A percentile compares a stretch with the other conserved stretches of the same genome.
Evolutionary conservation across 1,140 invertebrate species (phyloP).

Genomic region (Temnothorax curvispinosus): DNA sequence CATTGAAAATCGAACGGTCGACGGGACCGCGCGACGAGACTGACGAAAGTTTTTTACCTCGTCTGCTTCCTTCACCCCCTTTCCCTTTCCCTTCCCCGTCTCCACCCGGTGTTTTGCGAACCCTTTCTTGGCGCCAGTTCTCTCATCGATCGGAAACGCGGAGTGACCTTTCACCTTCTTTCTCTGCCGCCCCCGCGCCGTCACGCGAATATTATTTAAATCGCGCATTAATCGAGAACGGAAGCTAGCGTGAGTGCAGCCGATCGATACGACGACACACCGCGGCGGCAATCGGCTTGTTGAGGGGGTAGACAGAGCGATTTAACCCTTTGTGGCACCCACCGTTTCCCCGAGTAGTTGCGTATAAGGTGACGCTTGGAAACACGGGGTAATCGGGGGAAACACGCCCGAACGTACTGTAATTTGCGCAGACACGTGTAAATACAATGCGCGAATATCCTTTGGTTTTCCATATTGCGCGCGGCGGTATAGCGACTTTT

Average conservation of each 20-base stretch:
- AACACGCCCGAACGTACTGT: not conserved
- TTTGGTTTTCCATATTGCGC: not conserved
- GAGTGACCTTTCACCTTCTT: conserved; percentile 69
- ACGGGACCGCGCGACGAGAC: conserved; percentile 34
- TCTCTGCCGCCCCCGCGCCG: not conserved
- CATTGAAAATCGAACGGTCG: conserved; percentile 70
- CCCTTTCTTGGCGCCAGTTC: not conserved
- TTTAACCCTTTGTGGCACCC: conserved; percentile 45
- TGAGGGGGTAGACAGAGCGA: conserved; percentile 28
- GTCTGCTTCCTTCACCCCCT: not conserved
- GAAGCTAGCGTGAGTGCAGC: conserved; percentile 67
- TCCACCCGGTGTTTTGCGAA: not conserved
- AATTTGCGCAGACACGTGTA: conserved; percentile 23
- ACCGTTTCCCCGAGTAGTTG: conserved; percentile 24
- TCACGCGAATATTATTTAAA: conserved; percentile 73
- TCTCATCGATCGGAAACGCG: conserved; percentile 61
- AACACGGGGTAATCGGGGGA: not conserved
- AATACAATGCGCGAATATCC: conserved; percentile 3
- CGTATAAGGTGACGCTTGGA: conserved; percentile 49
- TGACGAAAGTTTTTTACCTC: conserved; percentile 68
- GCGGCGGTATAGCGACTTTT: not conserved
- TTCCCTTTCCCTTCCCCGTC: no score
- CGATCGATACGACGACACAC: conserved; percentile 68
- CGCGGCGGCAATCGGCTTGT: conserved; percentile 45
- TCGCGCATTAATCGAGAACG: conserved; percentile 62